These are phyloP conservation scores for Thalassarche chlororhynchos DNA, from an alignment of 2,113 vertebrate genomes.

Conservation along the genomic window DNA sequence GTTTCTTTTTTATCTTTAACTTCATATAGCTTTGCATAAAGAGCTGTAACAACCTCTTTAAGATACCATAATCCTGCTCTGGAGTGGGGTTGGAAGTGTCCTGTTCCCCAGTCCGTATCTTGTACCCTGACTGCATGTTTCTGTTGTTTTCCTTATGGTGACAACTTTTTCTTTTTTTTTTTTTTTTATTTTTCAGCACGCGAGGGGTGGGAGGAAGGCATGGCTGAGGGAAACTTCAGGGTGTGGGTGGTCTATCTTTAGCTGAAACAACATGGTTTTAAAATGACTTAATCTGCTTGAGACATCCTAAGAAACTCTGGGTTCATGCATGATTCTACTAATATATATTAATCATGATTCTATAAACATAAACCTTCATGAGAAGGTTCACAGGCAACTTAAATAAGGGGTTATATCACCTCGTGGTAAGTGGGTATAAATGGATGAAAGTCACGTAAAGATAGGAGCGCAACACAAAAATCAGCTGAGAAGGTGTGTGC, in stretches of 20 bases:
- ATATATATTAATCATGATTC: background rate
- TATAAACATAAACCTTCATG: background rate
- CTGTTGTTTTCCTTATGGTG: background rate
- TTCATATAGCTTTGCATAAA: background rate
- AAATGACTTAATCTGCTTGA: background rate
- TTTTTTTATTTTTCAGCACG: background rate
- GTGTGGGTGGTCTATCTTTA: constrained; percentile 31
- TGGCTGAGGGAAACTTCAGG: background rate
- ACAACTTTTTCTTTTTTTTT: background rate
- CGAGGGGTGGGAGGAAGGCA: background rate
- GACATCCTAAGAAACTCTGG: background rate
- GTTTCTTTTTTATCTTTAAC: background rate
- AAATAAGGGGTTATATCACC: background rate
- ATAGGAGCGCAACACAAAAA: background rate
- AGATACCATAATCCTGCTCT: background rate
- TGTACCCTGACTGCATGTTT: background rate
- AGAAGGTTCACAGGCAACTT: background rate
- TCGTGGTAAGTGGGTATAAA: background rate
- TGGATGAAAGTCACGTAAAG: background rate
- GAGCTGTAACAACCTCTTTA: background rate
- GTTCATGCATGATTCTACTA: background rate
- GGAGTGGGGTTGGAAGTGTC: background rate
- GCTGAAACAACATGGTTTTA: background rate
- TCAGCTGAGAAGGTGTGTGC: background rate
- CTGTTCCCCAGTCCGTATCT: background rate